phyloP scores from a whole-genome alignment of 2,797 vertebrate genomes.

The Typhlichthys eigenmanni region DNA sequence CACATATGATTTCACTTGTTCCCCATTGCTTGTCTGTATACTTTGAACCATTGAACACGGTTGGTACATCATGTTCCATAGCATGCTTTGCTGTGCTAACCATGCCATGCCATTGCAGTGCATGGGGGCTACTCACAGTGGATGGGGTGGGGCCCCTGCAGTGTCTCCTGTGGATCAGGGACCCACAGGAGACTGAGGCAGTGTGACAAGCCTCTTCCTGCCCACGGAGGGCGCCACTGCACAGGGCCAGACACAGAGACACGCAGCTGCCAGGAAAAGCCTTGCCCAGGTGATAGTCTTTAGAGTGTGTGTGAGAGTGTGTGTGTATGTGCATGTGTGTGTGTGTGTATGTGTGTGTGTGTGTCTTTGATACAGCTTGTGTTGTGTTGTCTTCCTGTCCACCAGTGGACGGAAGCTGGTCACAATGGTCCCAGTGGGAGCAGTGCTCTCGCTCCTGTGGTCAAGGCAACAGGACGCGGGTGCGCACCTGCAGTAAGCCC shows the following conservation, averaged over 20 bases:
- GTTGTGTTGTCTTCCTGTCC: background rate
- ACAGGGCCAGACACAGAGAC: slow-evolving; percentile 74
- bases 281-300: slow-evolving; percentile 84
- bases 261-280: slow-evolving; percentile 82
- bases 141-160: slow-evolving; percentile 89
- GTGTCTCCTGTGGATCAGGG: slow-evolving; percentile 87
- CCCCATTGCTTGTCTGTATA: too few species aligned
- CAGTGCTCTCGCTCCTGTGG: slow-evolving; percentile 93
- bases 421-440: slow-evolving; percentile 92
- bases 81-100: too few species aligned
- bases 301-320: background rate
- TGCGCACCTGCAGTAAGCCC: slow-evolving; percentile 86
- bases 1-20: too few species aligned
- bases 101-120: slow-evolving; percentile 68
- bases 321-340: slow-evolving; percentile 17
- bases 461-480: slow-evolving; percentile 89
- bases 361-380: background rate
- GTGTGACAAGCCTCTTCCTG: slow-evolving; percentile 88
- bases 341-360: background rate
- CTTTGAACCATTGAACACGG: too few species aligned
- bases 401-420: slow-evolving; percentile 92
- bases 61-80: too few species aligned
- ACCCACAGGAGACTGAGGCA: slow-evolving; percentile 84
- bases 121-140: slow-evolving; percentile 91
- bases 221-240: slow-evolving; percentile 89